Percentiles rank a stretch among this genome's conserved stretches.
phyloP scores from a whole-genome alignment of 2,113 vertebrate species.

The Crotalus horridus region DNA sequence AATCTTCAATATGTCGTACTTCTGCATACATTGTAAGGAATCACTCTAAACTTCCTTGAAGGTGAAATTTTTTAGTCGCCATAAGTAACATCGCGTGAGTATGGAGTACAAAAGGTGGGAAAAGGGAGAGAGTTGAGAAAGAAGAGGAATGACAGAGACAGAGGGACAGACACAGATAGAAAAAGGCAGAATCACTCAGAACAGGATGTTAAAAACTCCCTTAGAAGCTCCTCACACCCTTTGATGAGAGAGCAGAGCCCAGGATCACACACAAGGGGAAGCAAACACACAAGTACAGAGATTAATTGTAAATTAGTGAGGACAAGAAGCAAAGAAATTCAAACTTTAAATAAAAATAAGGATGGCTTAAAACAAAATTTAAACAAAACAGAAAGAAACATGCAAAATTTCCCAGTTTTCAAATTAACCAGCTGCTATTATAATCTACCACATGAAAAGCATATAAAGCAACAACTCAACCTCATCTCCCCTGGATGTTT shows the following conservation, averaged over 20 bases:
- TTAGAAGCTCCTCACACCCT: constrained; percentile 42
- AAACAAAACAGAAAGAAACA: constrained; percentile 82
- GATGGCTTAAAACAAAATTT: constrained; percentile 66
- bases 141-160: neutral
- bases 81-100: neutral
- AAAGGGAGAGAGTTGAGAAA: neutral
- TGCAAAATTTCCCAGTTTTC: constrained; percentile 87
- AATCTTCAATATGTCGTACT: neutral
- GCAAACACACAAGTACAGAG: constrained; percentile 69
- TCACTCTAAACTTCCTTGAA: neutral
- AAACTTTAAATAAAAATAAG: constrained; percentile 70
- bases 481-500: constrained; percentile 17
- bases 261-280: constrained; percentile 43
- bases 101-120: neutral
- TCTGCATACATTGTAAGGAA: neutral
- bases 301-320: constrained; percentile 65
- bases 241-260: constrained; percentile 38
- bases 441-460: constrained; percentile 73
- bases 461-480: constrained; percentile 13
- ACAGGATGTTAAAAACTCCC: constrained; percentile 20
- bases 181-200: constrained; percentile 34
- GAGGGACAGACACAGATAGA: neutral
- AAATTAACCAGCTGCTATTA: constrained; percentile 71
- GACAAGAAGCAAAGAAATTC: constrained; percentile 58
- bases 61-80: neutral